phyloP scores from a whole-genome alignment of 2,888 invertebrate species.

The Epirrita christyi region DNA sequence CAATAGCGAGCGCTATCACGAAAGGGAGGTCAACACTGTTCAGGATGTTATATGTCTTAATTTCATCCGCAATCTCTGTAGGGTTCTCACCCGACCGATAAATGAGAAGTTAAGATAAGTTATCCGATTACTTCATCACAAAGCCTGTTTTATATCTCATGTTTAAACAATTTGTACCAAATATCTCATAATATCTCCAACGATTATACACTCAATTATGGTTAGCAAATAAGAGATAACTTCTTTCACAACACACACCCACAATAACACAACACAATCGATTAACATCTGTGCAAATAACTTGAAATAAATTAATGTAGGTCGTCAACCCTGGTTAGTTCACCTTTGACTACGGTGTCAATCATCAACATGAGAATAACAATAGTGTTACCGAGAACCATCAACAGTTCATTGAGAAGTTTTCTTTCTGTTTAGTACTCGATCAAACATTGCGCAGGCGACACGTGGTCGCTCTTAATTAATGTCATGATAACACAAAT shows the following conservation, averaged over 20 bases:
- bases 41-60: constrained; percentile 72
- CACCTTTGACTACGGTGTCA: constrained; percentile 35
- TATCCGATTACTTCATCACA: constrained; percentile 27
- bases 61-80: constrained; percentile 52
- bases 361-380: constrained; percentile 46
- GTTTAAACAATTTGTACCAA: constrained; percentile 18
- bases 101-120: constrained; percentile 15
- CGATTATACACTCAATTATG: constrained; percentile 35
- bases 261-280: constrained; percentile 16
- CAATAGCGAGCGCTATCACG: constrained; percentile 54
- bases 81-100: constrained; percentile 35
- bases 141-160: constrained; percentile 19
- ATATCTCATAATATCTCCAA: constrained; percentile 26
- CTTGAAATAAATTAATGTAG: constrained; percentile 30
- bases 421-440: constrained; percentile 59
- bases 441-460: constrained; percentile 62
- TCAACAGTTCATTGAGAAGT: constrained; percentile 58
- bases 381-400: constrained; percentile 50
- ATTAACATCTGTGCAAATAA: constrained; percentile 48
- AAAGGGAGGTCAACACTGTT: constrained; percentile 60
- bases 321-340: constrained; percentile 53
- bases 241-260: constrained; percentile 35
- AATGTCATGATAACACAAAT: constrained; percentile 34
- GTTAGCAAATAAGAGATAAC: constrained; percentile 33
- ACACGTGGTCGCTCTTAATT: constrained; percentile 62